Percentiles rank a stretch among this genome's conserved stretches.
These are phyloP conservation scores for Bombus impatiens DNA, from an alignment of 1,140 invertebrate species.

Conservation along the genomic window DNA sequence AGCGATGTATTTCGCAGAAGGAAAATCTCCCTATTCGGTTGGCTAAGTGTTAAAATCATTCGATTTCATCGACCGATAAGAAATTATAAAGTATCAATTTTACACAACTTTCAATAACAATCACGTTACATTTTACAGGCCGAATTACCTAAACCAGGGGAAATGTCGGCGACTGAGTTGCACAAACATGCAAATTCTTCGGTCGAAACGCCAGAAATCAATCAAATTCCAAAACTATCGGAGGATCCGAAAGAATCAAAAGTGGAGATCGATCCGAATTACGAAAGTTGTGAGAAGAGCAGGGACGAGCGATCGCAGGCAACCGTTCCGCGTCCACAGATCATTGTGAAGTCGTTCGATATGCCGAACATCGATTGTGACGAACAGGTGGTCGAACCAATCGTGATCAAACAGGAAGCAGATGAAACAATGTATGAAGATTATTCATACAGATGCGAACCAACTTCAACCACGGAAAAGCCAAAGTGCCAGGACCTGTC, in stretches of 20 bases:
- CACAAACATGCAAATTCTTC: background rate
- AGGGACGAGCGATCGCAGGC: background rate
- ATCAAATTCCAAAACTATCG: background rate
- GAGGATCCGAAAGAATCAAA: background rate
- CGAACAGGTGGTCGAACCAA: conserved; percentile 64
- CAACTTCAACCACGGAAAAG: conserved; percentile 42
- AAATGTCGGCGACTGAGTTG: background rate
- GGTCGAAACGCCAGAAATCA: background rate
- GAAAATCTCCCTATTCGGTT: too few species aligned
- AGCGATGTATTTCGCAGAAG: too few species aligned
- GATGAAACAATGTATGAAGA: conserved; percentile 46
- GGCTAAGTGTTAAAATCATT: too few species aligned
- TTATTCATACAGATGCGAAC: conserved; percentile 42
- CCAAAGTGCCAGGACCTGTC: conserved; percentile 42
- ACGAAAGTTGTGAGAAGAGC: conserved; percentile 48
- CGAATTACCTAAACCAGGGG: conserved; percentile 4
- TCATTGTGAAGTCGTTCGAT: conserved; percentile 75
- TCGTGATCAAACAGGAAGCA: conserved; percentile 67
- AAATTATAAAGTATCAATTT: background rate
- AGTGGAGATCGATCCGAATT: background rate
- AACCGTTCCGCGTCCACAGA: conserved; percentile 28
- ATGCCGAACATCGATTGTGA: conserved; percentile 79
- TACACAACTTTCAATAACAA: too few species aligned
- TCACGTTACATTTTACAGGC: conserved; percentile 8
- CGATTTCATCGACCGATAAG: background rate